Evolutionary conservation across 2,888 invertebrate species (phyloP).

Genomic region (Congeria kusceri): DNA sequence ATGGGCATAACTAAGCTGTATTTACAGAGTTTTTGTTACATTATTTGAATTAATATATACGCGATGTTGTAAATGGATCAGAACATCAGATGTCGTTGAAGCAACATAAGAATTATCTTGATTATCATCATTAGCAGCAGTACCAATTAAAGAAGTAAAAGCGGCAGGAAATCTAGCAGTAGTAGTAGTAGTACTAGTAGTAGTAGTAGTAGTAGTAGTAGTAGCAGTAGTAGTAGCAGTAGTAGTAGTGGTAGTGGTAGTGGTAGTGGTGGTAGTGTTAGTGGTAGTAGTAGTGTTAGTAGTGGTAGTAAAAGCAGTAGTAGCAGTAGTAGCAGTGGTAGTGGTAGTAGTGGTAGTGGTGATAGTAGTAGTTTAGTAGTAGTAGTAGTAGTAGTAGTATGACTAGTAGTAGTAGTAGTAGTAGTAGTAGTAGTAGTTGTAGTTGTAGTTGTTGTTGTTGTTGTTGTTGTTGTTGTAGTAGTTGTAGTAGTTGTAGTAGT

Average conservation of each 20-base stretch:
- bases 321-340: too few relatives aligned
- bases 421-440: background rate
- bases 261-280: background rate
- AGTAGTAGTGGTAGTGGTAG: background rate
- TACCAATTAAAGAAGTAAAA: too few relatives aligned
- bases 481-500: background rate
- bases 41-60: too few relatives aligned
- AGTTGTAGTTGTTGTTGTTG: background rate
- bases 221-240: conserved; percentile 5
- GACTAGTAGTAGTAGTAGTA: background rate
- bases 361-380: background rate
- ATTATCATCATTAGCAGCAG: too few relatives aligned
- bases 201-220: conserved; percentile 9
- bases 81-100: too few relatives aligned
- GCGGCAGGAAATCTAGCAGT: background rate
- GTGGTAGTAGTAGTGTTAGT: background rate
- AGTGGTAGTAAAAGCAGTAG: background rate
- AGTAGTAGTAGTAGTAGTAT: too few relatives aligned
- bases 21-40: too few relatives aligned
- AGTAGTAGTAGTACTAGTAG: conserved; percentile 5
- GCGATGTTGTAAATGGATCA: too few relatives aligned
- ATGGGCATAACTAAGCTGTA: too few relatives aligned
- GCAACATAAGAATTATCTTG: too few relatives aligned
- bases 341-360: background rate
- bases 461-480: background rate